Evolutionary conservation across 2,113 vertebrate species (phyloP).

Genomic region (Psephotus haematonotus): DNA sequence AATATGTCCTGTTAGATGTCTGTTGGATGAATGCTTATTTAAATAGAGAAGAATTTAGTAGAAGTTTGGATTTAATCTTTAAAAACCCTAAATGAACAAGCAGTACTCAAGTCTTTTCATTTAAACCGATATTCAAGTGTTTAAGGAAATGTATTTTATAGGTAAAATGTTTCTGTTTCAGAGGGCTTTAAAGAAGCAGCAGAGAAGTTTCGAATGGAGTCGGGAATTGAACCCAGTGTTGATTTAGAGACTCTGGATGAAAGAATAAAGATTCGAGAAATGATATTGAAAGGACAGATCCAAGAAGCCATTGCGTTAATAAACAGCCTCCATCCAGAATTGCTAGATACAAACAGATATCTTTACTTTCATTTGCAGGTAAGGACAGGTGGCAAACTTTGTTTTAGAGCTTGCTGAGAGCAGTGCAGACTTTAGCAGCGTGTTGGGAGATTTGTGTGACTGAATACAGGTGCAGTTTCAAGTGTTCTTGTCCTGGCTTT

Average conservation of each 20-base stretch:
- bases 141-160: neutral
- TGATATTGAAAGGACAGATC: slow-evolving; percentile 97
- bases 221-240: slow-evolving; percentile 95
- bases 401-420: neutral
- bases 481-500: neutral
- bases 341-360: slow-evolving; percentile 96
- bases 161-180: slow-evolving; percentile 63
- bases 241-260: slow-evolving; percentile 96
- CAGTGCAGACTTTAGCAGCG: neutral
- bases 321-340: slow-evolving; percentile 96
- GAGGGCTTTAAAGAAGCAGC: slow-evolving; percentile 99
- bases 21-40: neutral
- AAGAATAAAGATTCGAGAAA: slow-evolving; percentile 96
- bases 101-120: neutral
- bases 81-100: neutral
- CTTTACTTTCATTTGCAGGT: slow-evolving; percentile 99
- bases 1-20: neutral
- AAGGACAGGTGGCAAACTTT: neutral
- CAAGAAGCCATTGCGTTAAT: slow-evolving; percentile 95
- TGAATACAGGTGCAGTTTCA: neutral
- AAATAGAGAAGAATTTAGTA: neutral
- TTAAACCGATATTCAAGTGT: neutral
- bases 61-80: neutral
- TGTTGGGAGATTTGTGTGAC: neutral
- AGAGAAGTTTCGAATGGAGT: slow-evolving; percentile 97